phyloP scores from a whole-genome alignment of 1,140 invertebrate species.

The Asobara japonica region DNA sequence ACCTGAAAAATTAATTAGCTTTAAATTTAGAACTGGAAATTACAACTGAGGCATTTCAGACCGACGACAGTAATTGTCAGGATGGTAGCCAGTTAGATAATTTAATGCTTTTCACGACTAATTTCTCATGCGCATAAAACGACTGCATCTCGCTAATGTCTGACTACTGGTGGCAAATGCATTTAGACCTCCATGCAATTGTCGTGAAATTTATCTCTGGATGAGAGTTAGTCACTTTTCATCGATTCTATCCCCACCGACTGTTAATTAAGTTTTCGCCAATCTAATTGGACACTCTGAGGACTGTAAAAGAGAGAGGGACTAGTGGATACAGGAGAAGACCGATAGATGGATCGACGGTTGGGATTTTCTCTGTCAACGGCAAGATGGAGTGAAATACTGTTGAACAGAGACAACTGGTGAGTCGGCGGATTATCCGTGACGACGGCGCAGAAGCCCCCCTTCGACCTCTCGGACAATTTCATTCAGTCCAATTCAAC shows the following conservation, averaged over 20 bases:
- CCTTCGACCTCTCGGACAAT: conserved; percentile 26
- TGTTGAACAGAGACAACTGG: conserved; percentile 60
- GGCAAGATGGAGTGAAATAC: conserved; percentile 65
- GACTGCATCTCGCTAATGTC: neutral
- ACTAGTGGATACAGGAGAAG: neutral
- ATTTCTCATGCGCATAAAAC: conserved; percentile 3
- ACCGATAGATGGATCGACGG: conserved; percentile 42
- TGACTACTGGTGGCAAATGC: neutral
- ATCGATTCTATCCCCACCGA: conserved; percentile 40
- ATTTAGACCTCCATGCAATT: neutral
- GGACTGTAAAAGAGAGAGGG: conserved; percentile 34
- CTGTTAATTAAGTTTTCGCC: conserved; percentile 62
- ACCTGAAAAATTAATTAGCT: neutral
- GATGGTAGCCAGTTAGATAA: neutral
- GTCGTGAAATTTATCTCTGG: neutral
- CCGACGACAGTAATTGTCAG: conserved; percentile 1
- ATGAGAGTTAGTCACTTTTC: conserved; percentile 38
- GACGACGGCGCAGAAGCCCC: conserved; percentile 30
- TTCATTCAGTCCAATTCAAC: conserved; percentile 3
- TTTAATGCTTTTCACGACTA: neutral
- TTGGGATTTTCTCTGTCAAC: conserved; percentile 65
- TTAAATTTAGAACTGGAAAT: neutral
- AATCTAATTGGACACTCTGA: conserved; percentile 57
- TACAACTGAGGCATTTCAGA: neutral
- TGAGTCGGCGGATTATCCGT: conserved; percentile 60